Evolutionary conservation across 2,113 vertebrate species (phyloP).

Genomic region (Neodon shergylaensis): DNA sequence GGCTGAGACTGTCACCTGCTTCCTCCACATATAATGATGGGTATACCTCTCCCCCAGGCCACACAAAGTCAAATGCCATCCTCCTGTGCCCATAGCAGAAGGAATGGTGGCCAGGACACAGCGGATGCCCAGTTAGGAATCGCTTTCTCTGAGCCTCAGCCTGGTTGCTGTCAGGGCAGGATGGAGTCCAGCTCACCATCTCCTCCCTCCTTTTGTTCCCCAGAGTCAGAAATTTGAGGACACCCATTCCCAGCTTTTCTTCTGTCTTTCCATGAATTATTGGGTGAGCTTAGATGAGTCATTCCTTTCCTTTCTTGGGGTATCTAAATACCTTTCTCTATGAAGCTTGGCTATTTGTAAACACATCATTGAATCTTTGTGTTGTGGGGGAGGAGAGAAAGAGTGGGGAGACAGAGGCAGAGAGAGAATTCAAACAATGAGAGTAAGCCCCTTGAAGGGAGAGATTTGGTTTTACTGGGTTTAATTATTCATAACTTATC

Average conservation of each 20-base stretch:
- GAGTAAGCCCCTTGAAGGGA: neutral
- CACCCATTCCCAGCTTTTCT: neutral
- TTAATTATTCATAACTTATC: neutral
- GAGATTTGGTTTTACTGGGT: rapidly evolving
- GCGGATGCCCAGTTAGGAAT: neutral
- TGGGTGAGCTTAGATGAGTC: neutral
- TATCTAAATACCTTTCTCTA: neutral
- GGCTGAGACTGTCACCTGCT: neutral
- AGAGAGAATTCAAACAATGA: neutral
- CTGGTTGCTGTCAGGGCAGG: too few relatives aligned
- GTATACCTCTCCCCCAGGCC: rapidly evolving
- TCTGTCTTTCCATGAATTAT: neutral
- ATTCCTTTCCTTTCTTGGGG: neutral
- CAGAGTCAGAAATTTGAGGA: neutral
- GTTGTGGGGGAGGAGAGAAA: neutral
- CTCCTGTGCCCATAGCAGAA: rapidly evolving
- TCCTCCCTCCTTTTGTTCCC: neutral
- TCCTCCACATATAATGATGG: neutral
- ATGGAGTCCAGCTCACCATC: rapidly evolving
- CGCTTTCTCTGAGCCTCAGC: rapidly evolving
- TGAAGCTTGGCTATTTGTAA: neutral
- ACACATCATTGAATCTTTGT: neutral
- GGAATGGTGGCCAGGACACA: rapidly evolving
- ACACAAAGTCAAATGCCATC: too few relatives aligned
- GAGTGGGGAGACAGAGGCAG: neutral